Base-by-base conservation (phyloP, 2,888 invertebrate species). In the Choristoneura rosaceana region DNA sequence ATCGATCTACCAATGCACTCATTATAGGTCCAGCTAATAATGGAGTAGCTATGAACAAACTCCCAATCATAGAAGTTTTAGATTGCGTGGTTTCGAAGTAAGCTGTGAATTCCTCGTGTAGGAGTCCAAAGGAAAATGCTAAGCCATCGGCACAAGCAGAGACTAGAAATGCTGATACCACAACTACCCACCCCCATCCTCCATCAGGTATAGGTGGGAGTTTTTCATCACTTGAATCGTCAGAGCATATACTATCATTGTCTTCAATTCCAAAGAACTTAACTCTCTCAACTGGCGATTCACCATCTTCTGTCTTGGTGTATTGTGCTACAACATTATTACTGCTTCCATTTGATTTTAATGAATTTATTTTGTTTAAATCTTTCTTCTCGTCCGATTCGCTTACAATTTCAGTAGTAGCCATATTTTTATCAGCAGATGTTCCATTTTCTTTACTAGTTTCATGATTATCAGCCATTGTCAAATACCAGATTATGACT, bases 111-210 rank as follows among this genome's bases (percentile, higher is more conserved):
- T 98, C 96, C 14, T 97, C 96, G 84, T 97, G 98, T 12, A 99
- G 93, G 9, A 98, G 94, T 0, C 99, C 99, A 84, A 99, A 99
- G 0, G 98, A 98, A 87, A 98, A 98, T 9, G 98, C 97, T 59
- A 98, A 95, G 0, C 99, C 99, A 86, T 99, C 99, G 50, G 98
- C 98, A 70, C 99, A 97, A 78, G 98, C 95, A 52, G 98, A 97
- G n/a, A 98, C 96, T 34, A 98, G 86, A 77, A 99, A 96, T 0
- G 98, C 97, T 5, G 98, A 96, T 12, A 96, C 90, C 0, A 99
- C 98, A 0, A 99, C 97, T 43, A 98, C 95, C 98, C 98, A 98
- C 0, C 98, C 98, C 96, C 97, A 98, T 0, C 97, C 98, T 0
- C 97, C 97, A 79, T 98, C 97, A 0, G 97, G 97, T 41, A 96